Base-by-base conservation (phyloP, 30 jellyfish, hydroid and myxozoan genomes). In the Phacellophora camtschatica region DNA sequence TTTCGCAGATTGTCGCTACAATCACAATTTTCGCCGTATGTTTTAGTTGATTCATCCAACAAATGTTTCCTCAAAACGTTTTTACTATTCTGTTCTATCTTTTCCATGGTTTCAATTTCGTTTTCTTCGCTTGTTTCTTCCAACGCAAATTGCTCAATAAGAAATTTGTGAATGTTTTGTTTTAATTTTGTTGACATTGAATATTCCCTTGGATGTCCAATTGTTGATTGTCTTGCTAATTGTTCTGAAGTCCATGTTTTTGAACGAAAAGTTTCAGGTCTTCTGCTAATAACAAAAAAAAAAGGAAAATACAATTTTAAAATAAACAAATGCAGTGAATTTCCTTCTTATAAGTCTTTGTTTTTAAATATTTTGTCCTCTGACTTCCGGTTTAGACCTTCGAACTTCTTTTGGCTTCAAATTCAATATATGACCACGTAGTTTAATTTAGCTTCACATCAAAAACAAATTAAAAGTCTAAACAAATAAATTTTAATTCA, bases 121-220 rank as follows among this genome's bases (percentile, higher is more conserved):
- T 1, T 22, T 39, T 58, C 71, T 46, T 48, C 35, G 3, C 36
- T 84, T 19, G 48, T 43, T 25, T 9, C 81, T 1, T 37, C 36
- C 28, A 65, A 10, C 70, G 1, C 3, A 19, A 81, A 39, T 16
- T 90, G 92, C 43, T 82, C 93, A 63, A 83, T 45, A 10, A 90
- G 42, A 46, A 55, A 90, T 58, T 85, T 82, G 28, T 74, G 89
- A 19, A 90, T 90, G 66, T 77, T 90, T 10, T 61, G 70, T 51
- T 83, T 90, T 2, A 90, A 77, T 80, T 75, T 90, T 16, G 81
- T 69, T 9, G 97, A 90, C 97, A 90, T 90, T 13, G 83, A 78
- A 22, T 79, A 68, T 19, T 78, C 86, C 6, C 97, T 57, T 11
- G 97, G 97, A 41, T 90, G 97, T 5, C 97, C 97, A 12, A 65